phyloP scores from a whole-genome alignment of 2,113 vertebrate species.

The Alexandromys fortis region DNA sequence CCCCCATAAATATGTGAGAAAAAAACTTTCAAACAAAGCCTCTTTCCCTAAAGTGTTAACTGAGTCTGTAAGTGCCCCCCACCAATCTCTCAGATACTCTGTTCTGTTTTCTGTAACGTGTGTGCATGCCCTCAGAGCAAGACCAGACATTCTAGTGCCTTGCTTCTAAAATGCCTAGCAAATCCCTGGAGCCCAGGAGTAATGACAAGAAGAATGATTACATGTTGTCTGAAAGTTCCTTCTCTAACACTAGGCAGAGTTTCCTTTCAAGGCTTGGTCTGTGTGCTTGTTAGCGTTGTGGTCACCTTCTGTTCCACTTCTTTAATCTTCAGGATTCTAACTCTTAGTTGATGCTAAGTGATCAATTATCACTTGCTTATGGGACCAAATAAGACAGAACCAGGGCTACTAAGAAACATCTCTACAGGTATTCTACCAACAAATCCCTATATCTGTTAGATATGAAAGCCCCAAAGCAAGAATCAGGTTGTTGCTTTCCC shows the following conservation, averaged over 20 bases:
- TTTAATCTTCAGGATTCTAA: constrained; percentile 39
- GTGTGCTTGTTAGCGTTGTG: background rate
- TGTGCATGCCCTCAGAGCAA: background rate
- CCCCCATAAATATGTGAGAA: background rate
- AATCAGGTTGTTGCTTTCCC: background rate
- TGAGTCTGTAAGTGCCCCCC: background rate
- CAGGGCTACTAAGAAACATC: background rate
- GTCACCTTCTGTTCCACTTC: background rate
- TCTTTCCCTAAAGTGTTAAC: background rate
- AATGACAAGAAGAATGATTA: background rate
- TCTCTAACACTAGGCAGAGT: background rate
- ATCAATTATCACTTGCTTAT: background rate
- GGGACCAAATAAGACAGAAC: background rate
- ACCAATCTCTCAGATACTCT: background rate
- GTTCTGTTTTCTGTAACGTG: background rate
- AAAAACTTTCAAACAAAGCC: background rate
- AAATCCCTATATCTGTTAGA: background rate
- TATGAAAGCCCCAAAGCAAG: background rate
- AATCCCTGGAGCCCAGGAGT: background rate
- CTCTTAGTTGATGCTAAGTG: background rate
- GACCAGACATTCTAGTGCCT: background rate
- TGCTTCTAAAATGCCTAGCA: background rate
- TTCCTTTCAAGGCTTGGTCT: background rate
- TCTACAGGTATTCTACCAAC: background rate
- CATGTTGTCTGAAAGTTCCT: constrained; percentile 7